Base-by-base conservation (phyloP, 2,888 invertebrate genomes). In the Clepsis dumicolana region DNA sequence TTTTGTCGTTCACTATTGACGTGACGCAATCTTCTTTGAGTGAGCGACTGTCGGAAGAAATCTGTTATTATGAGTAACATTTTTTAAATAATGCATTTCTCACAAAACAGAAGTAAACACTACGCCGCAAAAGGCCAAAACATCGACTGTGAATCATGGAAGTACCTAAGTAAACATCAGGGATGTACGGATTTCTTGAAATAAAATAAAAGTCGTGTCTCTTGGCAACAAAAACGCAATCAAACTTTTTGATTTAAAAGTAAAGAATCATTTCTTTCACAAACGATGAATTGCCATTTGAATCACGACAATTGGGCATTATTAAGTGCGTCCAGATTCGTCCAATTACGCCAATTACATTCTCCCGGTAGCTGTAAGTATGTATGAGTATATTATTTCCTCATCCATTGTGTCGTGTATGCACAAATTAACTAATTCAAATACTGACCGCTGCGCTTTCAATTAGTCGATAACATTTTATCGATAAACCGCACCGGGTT, bases 271-370 rank as follows among this genome's bases (percentile, higher is more conserved):
- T 84, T 85, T 89, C 87, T 91, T 87, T 89, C 85, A 88, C 88
- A 87, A 88, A 86, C 88, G 88, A 88, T 91, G 91, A 90, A 90
- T 91, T 89, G 91, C 87, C 85, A 82, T 90, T 91, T 90, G 87
- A 89, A 91, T 91, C 86, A 89, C 87, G 86, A 90, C 92, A 91
- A 93, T 92, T 86, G 86, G 79, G 81, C 88, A 86, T 91, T 91
- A 93, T 93, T 92, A 91, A 90, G 89, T 86, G 86, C 88, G 87
- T 88, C 89, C 91, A 93, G 93, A 92, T 93, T 93, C 89, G 88
- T 85, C 85, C 92, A 93, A 93, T 93, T 93, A 93, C 89, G 87
- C 88, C 92, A 93, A 93, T 93, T 93, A 93, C 90, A 89, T 88
- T 89, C 88, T 87, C 89, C 90, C 87, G 88, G 89, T 87, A 86